A percentile compares a stretch with the other conserved stretches of the same genome.
phyloP scores from a whole-genome alignment of 2,888 invertebrate genomes.

The Pristionchus fissidentatus region DNA sequence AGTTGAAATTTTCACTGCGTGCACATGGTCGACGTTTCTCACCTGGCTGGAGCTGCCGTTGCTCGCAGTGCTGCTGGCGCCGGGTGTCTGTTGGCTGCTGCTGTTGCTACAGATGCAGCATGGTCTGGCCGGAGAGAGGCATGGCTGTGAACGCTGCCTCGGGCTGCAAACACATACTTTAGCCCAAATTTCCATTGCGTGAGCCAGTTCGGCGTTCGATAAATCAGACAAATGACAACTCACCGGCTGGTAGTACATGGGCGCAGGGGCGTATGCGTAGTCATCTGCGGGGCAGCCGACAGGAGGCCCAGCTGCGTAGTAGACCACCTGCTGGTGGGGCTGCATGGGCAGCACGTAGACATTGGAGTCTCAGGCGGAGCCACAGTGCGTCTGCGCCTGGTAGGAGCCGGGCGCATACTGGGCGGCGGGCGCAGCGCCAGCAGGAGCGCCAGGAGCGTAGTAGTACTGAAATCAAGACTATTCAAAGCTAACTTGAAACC shows the following conservation, averaged over 20 bases:
- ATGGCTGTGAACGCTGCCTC: slow-evolving; percentile 42
- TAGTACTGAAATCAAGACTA: slow-evolving; percentile 47
- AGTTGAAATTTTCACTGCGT: neutral
- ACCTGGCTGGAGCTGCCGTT: slow-evolving; percentile 39
- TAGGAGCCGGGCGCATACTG: neutral
- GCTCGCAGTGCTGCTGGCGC: slow-evolving; percentile 36
- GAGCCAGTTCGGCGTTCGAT: neutral
- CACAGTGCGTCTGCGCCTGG: too few species aligned
- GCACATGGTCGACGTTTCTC: neutral
- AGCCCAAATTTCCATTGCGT: neutral
- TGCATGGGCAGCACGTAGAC: slow-evolving; percentile 39
- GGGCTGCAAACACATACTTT: slow-evolving; percentile 33
- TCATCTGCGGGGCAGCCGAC: neutral
- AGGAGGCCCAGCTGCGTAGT: slow-evolving; percentile 10
- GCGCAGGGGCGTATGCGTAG: slow-evolving; percentile 7
- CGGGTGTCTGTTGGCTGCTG: slow-evolving; percentile 40
- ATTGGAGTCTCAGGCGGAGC: too few species aligned
- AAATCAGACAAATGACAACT: too few species aligned
- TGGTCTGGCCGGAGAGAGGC: slow-evolving; percentile 18
- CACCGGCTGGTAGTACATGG: slow-evolving; percentile 42
- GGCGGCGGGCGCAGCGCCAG: neutral
- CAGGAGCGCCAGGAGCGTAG: slow-evolving; percentile 44
- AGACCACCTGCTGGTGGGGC: slow-evolving; percentile 27
- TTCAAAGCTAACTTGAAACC: too few species aligned
- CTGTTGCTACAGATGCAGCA: slow-evolving; percentile 18